Evolutionary conservation across 2,888 invertebrate species (phyloP), one percentile per base, ranked within the genome.

Genomic region (Belgica antarctica): DNA sequence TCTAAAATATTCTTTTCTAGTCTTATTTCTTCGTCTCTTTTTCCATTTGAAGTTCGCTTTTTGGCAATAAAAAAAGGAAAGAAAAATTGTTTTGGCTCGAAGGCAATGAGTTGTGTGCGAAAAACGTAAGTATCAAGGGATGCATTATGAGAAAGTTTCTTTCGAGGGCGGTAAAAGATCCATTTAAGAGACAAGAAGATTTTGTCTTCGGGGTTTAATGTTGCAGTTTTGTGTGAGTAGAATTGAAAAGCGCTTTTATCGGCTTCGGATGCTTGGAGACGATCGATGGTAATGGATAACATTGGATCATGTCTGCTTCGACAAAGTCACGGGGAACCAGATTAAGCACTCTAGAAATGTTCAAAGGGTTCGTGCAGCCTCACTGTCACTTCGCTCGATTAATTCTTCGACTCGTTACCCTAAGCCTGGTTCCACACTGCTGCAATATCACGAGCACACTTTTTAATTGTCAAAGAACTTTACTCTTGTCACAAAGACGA

Each of bases 1-100:
- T 41, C 41, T 41, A 41, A 41, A 41, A 41, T 31, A 31, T 41
- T 15, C 41, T n/a, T 41, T 41, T 41, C n/a, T 41, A 3, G 41
- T n/a, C n/a, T 41, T 41, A 41, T 41, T 41, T 10, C 31, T 31
- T 31, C 31, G 31, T 31, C n/a, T n/a, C n/a, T n/a, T n/a, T n/a
- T n/a, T n/a, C n/a, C n/a, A n/a, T n/a, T n/a, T n/a, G n/a, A n/a
- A n/a, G n/a, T n/a, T n/a, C 10, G 31, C 10, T 31, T 4, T 31
- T 31, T 31, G 31, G 31, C 31, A 31, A 4, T 10, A 31, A 10
- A 31, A 10, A 31, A 47, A n/a, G 31, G 31, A 4, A 31, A 4
- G 5, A 31, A 10, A 31, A 10, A 31, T 10, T 47, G n/a, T 15
- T 47, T 47, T 47, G 5, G 8, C n/a, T n/a, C 12, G 19, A 47